Percentiles rank a stretch among this genome's conserved stretches.
These are phyloP conservation scores for Hemicentrotus pulcherrimus DNA, from an alignment of 35 echinoderm and acorn worm genomes.

Conservation along the genomic window DNA sequence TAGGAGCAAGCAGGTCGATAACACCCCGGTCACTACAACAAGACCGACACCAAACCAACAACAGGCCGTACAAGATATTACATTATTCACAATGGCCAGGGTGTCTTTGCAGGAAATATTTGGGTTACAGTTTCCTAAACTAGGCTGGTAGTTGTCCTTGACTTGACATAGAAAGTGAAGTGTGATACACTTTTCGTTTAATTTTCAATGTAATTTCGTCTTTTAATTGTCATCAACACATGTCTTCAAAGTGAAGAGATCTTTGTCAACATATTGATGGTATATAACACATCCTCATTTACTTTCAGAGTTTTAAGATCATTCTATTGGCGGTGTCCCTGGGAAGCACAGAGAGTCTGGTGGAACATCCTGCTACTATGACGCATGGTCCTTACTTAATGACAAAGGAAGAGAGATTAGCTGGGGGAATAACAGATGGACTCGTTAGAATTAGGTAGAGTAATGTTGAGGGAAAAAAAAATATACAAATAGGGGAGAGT, in stretches of 20 bases:
- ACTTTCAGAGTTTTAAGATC: conserved; percentile 69
- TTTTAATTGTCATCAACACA: not conserved
- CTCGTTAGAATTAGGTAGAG: conserved; percentile 76
- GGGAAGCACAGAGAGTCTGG: conserved; percentile 78
- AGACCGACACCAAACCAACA: no score
- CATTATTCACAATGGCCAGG: no score
- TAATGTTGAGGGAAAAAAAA: not conserved
- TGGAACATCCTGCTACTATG: conserved; percentile 95
- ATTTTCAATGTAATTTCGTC: not conserved
- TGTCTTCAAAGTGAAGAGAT: not conserved
- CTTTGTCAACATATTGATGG: not conserved
- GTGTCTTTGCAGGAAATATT: no score
- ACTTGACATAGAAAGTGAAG: no score
- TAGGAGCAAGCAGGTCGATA: no score
- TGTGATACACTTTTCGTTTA: not conserved
- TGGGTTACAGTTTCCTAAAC: no score
- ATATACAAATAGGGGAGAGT: not conserved
- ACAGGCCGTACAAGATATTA: no score
- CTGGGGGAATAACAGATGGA: conserved; percentile 85
- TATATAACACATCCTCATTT: not conserved
- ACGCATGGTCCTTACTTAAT: conserved; percentile 83
- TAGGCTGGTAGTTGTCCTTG: no score
- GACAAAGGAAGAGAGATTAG: conserved; percentile 65
- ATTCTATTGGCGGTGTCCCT: conserved; percentile 82
- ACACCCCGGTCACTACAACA: no score